Base-by-base conservation (phyloP, 1,140 invertebrate species). In the Lepidurus couesii region DNA sequence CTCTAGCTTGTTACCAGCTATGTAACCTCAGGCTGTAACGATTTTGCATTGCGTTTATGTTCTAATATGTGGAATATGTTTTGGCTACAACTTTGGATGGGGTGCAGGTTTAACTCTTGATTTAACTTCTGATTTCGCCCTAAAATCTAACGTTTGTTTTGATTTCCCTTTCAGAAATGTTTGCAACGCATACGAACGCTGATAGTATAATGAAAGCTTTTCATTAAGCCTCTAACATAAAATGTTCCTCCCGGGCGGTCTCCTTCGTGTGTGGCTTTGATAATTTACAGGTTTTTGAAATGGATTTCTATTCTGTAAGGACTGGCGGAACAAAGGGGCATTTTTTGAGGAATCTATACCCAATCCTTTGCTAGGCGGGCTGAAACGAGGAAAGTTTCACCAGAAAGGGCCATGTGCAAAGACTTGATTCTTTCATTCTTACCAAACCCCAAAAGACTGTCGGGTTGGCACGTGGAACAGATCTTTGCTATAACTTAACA, bases 181-280 rank as follows among this genome's bases (percentile, higher is more conserved):
- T 7, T 65, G 53, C 21, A 13, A 65, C 21, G 13, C 16, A 65
- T n/a, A 16, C 53, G 8, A 21, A 13, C 53, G 53, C 53, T 16
- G 16, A 21, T 65, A 65, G 53, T 21, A 65, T 65, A 65, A 65
- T 65, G 4, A 65, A 65, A n/a, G 53, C 53, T 65, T 65, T 65
- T 65, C 53, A 65, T 65, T 65, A 65, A 7, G 16, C 21, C 13
- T 65, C 9, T 65, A 65, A 65, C 9, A 21, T 65, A 65, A 65
- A 65, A 65, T 65, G 53, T 65, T 65, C 16, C 53, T 65, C 53
- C 16, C 53, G 53, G 53, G 53, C 53, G 53, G 53, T 65, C 53
- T 65, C 21, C 53, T 9, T 65, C 53, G 53, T 65, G 53, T 65
- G 53, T 65, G 53, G 53, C 53, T 13, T 65, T n/a, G 53, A 21